These are phyloP conservation scores for Grammomys dolichurus DNA, from an alignment of 2,113 vertebrate genomes.

Conservation along the genomic window DNA sequence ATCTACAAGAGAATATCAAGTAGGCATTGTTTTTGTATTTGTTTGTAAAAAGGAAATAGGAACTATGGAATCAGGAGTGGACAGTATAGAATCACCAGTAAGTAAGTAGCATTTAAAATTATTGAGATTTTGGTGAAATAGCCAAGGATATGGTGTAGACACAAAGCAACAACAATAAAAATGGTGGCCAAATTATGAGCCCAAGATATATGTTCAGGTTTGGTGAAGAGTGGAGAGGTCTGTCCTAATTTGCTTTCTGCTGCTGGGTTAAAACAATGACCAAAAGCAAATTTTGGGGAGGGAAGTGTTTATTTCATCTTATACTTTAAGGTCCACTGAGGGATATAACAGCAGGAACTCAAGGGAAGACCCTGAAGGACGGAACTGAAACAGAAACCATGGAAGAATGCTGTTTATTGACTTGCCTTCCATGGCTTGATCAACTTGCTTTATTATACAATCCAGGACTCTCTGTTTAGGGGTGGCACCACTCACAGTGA, in stretches of 20 bases:
- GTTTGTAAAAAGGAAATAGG: background rate
- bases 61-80: background rate
- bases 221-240: background rate
- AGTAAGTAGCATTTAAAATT: background rate
- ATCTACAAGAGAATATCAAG: background rate
- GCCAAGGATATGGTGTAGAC: background rate
- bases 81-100: background rate
- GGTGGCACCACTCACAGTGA: background rate
- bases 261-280: background rate
- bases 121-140: background rate
- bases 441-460: background rate
- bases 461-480: background rate
- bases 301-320: background rate
- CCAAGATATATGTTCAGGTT: background rate
- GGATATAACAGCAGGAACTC: background rate
- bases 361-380: background rate
- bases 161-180: background rate
- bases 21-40: background rate
- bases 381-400: background rate
- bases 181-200: background rate
- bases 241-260: background rate
- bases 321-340: too few relatives aligned
- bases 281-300: background rate
- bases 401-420: background rate
- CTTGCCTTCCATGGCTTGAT: background rate